phyloP scores from a whole-genome alignment of 1,140 invertebrate species.

The Drosophila ironensis region DNA sequence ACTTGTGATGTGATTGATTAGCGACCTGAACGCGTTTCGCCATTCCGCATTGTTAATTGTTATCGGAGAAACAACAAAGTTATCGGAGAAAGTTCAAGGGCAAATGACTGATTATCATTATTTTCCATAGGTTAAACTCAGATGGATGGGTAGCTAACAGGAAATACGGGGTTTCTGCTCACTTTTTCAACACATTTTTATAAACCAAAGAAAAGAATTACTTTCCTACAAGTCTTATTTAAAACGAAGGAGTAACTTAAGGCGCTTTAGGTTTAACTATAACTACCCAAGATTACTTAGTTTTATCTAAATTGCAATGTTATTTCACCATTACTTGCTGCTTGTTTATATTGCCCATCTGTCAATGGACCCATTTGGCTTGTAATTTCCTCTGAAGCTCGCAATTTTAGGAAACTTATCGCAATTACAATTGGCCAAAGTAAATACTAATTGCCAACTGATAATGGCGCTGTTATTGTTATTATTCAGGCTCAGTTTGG shows the following conservation, averaged over 20 bases:
- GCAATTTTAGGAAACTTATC: slow-evolving; percentile 15
- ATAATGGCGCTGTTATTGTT: slow-evolving; percentile 23
- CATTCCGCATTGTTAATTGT: not conserved
- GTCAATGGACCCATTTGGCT: too few species aligned
- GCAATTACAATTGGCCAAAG: not conserved
- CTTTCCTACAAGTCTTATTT: too few species aligned
- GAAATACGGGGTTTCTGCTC: too few species aligned
- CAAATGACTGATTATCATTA: not conserved
- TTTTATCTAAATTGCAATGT: too few species aligned
- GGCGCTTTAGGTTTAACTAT: too few species aligned
- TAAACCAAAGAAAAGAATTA: not conserved
- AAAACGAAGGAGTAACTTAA: too few species aligned
- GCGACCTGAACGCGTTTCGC: not conserved
- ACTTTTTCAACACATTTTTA: too few species aligned
- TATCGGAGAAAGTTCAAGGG: slow-evolving; percentile 44
- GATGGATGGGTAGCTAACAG: not conserved
- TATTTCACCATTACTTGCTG: too few species aligned
- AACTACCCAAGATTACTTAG: not conserved
- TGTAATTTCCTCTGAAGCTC: too few species aligned
- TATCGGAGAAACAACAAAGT: not conserved
- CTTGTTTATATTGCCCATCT: too few species aligned
- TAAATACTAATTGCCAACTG: slow-evolving; percentile 6
- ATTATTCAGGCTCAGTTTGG: slow-evolving; percentile 11
- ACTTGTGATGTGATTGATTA: slow-evolving; percentile 44
- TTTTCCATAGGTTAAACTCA: too few species aligned